phyloP scores from a whole-genome alignment of 2,797 vertebrate species.

The Hybognathus amarus region DNA sequence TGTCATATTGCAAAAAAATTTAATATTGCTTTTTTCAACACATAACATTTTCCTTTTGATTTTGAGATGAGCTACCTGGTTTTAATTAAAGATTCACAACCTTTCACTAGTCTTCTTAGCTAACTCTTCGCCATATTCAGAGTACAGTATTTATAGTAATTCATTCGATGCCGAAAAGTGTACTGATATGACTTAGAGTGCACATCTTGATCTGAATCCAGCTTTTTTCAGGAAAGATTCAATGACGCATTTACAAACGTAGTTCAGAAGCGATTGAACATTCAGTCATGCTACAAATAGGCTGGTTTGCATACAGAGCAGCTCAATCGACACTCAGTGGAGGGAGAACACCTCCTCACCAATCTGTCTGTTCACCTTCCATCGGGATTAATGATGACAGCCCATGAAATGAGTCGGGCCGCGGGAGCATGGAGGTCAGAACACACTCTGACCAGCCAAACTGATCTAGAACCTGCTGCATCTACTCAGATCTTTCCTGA shows the following conservation, averaged over 20 bases:
- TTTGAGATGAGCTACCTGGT: not conserved
- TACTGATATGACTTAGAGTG: not conserved
- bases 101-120: not conserved
- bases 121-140: not conserved
- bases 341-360: not conserved
- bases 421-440: slow-evolving; percentile 38
- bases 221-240: not conserved
- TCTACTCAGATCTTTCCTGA: slow-evolving; percentile 15
- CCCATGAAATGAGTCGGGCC: slow-evolving; percentile 46
- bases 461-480: slow-evolving; percentile 11
- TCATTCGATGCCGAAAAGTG: not conserved
- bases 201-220: not conserved
- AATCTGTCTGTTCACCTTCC: slow-evolving; percentile 36
- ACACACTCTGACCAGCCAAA: not conserved
- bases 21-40: not conserved
- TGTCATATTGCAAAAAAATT: not conserved
- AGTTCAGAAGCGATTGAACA: not conserved
- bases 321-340: not conserved
- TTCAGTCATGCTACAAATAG: not conserved
- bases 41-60: not conserved
- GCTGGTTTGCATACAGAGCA: not conserved
- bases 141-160: not conserved
- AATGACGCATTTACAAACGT: slow-evolving; percentile 2
- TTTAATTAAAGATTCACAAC: not conserved
- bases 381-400: slow-evolving; percentile 50